Percentiles rank a stretch among this genome's conserved stretches.
Conservation (phyloP, 2,113 vertebrate species). For the Amphiprion percula region DNA sequence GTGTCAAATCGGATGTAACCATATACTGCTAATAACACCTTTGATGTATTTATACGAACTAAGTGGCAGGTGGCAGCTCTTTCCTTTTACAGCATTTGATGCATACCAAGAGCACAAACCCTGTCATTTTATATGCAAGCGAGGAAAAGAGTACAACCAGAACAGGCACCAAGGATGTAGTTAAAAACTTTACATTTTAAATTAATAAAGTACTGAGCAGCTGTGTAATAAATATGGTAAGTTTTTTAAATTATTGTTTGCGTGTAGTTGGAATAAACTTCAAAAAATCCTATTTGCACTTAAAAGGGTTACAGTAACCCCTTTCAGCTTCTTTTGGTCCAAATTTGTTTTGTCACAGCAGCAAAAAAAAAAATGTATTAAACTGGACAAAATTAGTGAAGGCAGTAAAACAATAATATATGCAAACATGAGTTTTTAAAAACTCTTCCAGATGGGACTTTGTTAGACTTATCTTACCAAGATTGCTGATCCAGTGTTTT, state of each 20-base stretch:
- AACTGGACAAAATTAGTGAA: constrained; percentile 4
- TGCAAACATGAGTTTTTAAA: constrained; percentile 25
- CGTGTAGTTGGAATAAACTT: neutral
- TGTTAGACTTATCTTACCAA: constrained; percentile 41
- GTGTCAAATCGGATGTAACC: neutral
- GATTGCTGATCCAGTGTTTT: constrained; percentile 62
- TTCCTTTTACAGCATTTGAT: constrained; percentile 4
- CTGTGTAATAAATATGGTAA: too few relatives aligned
- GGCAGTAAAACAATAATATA: constrained; percentile 26
- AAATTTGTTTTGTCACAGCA: constrained; percentile 7
- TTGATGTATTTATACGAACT: constrained; percentile 22
- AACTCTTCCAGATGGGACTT: constrained; percentile 21
- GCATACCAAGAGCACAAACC: neutral
- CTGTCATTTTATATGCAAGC: neutral
- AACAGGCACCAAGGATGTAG: neutral
- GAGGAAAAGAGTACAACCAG: neutral
- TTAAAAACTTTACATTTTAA: neutral
- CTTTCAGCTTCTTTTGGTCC: neutral
- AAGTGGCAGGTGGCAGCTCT: constrained; percentile 1
- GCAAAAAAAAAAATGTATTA: neutral
- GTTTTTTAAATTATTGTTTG: neutral
- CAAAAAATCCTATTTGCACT: neutral
- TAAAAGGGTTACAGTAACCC: neutral
- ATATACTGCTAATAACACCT: constrained; percentile 5
- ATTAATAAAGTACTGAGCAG: too few relatives aligned